Base-by-base conservation (phyloP, 2,888 invertebrate species). In the Drosophila antonietae region DNA sequence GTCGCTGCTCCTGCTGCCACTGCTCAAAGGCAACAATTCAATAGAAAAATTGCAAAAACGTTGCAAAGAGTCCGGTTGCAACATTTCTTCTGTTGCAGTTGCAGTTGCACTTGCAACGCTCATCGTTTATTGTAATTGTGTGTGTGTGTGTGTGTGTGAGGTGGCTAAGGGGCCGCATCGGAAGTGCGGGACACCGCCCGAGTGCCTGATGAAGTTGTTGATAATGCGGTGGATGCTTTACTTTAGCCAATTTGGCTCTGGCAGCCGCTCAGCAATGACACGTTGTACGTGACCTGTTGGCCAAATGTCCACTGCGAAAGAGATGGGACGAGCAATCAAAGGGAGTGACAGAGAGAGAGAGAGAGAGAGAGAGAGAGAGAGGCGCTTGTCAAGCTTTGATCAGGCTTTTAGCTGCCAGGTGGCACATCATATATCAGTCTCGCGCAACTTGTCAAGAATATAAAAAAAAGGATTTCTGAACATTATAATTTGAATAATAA, bases 201-300 rank as follows among this genome's bases (percentile, higher is more conserved):
- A 73, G 74, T 72, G 72, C 66, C 74, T 84, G 84, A 85, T 87
- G 82, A 87, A 87, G 78, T 78, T 78, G 74, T 78, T 78, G 84
- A 85, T 85, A 87, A 85, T 85, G 88, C 84, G 82, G 75, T 78
- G 88, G 82, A 82, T 82, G 76, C 84, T 80, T 83, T 80, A 81
- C 88, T 82, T 80, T 78, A 76, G 84, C 84, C 84, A 85, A 85
- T 85, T 85, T 85, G 88, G 84, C 78, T 85, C 75, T 87, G 82
- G 75, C 85, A 82, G 83, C 82, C 78, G 82, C 82, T 84, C 84
- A 80, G 84, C 88, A 80, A 80, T 87, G 84, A 85, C 88, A 87
- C 84, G 84, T 72, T 66, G 80, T 76, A 85, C 84, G 88, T 85
- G 84, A 85, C 85, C 84, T 78, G 84, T 58, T 78, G 78, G 55